A percentile compares a stretch with the other conserved stretches of the same genome.
Evolutionary conservation across 1,140 invertebrate species (phyloP).

Genomic region (Orchesella cincta): DNA sequence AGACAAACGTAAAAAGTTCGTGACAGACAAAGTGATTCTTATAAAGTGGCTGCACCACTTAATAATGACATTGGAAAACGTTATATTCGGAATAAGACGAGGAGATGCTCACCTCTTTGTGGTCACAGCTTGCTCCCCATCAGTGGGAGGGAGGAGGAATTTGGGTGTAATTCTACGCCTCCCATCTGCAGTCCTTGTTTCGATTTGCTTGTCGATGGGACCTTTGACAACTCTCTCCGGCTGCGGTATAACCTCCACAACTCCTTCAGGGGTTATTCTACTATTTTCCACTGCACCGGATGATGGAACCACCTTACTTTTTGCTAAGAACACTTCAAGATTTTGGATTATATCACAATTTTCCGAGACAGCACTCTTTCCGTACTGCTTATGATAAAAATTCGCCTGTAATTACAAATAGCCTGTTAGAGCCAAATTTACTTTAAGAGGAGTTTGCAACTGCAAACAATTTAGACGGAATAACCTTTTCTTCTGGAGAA

Average conservation of each 20-base stretch:
- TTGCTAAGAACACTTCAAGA: conserved; percentile 44
- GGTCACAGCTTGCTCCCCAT: conserved; percentile 59
- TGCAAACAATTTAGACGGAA: conserved; percentile 51
- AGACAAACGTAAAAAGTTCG: no score
- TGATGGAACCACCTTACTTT: conserved; percentile 21
- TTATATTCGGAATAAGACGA: no score
- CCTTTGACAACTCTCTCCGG: conserved; percentile 58
- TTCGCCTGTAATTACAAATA: no score
- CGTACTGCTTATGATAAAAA: conserved; percentile 82
- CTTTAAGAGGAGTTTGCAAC: neutral
- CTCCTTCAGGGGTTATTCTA: neutral
- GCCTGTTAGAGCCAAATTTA: no score
- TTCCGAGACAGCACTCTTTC: conserved; percentile 68
- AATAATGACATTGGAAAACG: no score
- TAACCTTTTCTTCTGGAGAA: conserved; percentile 71
- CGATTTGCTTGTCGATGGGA: conserved; percentile 89
- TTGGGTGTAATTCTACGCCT: conserved; percentile 93
- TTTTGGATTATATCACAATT: conserved; percentile 55
- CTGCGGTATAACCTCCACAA: neutral
- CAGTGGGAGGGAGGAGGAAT: conserved; percentile 75
- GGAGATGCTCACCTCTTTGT: conserved; percentile 8
- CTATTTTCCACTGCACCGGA: neutral
- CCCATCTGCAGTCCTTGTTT: conserved; percentile 90
- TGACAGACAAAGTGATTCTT: no score
- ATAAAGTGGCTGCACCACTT: no score